These are phyloP conservation scores for Parascotia fuliginaria DNA, from an alignment of 2,888 invertebrate genomes.

Conservation along the genomic window DNA sequence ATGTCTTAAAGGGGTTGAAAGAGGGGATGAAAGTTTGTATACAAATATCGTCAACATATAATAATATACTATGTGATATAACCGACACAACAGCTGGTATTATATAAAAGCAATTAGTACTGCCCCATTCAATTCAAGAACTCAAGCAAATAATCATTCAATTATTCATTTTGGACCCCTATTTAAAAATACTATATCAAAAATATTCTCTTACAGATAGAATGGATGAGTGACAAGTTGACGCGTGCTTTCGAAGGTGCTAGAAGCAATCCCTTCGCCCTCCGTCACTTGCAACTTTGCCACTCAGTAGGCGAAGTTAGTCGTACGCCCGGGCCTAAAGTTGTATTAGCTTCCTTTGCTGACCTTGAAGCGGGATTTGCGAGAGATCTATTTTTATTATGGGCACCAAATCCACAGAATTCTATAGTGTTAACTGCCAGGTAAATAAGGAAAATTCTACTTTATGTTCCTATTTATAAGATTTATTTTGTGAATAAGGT, in stretches of 20 bases:
- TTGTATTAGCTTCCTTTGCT: constrained; percentile 97
- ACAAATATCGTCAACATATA: no score
- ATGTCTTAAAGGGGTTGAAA: no score
- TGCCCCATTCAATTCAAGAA: no score
- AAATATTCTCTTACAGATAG: constrained; percentile 87
- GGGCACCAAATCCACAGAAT: constrained; percentile 96
- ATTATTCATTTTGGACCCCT: no score
- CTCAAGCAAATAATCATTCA: no score
- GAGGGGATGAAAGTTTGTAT: no score
- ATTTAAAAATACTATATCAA: no score
- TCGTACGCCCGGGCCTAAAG: constrained; percentile 91
- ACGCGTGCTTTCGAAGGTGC: constrained; percentile 96
- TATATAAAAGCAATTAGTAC: no score
- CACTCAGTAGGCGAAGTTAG: constrained; percentile 95
- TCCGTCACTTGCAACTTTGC: constrained; percentile 96
- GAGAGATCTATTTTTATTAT: constrained; percentile 96
- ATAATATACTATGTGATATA: no score
- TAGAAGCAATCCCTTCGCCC: constrained; percentile 97
- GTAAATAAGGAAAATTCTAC: constrained; percentile 59
- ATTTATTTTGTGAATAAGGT: neutral
- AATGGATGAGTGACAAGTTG: constrained; percentile 99
- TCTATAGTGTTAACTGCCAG: constrained; percentile 96
- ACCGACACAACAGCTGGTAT: no score
- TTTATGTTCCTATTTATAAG: no score
- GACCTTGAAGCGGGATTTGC: constrained; percentile 98